Evolutionary conservation across 2,888 invertebrate species (phyloP), one percentile per base, ranked within the genome.

Genomic region (Eledona agricola): DNA sequence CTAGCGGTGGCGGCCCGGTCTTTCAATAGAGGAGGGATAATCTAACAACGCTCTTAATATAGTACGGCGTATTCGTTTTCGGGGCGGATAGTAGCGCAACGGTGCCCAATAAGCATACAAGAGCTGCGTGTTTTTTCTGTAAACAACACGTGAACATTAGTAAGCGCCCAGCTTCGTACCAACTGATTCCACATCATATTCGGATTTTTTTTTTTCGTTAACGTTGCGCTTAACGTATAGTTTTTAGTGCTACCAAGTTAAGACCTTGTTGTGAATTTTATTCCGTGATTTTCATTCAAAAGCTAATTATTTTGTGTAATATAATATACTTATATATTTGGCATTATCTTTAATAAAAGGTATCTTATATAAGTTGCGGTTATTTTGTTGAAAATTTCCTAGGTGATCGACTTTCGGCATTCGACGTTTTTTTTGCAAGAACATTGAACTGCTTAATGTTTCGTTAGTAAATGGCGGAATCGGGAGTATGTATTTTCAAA

Each of bases 1-100:
- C 68, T 64, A 71, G 70, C 70, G 69, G 67, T 73, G 77, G 77
- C 73, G 78, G 78, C 66, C 67, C 71, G 63, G 72, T 62, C 71
- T 70, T 51, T 71, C 72, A 70, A 72, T 72, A 68, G 72, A 74
- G n/a, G n/a, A n/a, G n/a, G n/a, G n/a, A n/a, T n/a, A n/a, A n/a
- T n/a, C n/a, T n/a, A n/a, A n/a, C n/a, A n/a, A n/a, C n/a, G n/a
- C n/a, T n/a, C n/a, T n/a, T n/a, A n/a, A n/a, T n/a, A n/a, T n/a
- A n/a, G n/a, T n/a, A n/a, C n/a, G n/a, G n/a, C n/a, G n/a, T n/a
- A n/a, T n/a, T n/a, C n/a, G n/a, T n/a, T n/a, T n/a, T n/a, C n/a
- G n/a, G n/a, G n/a, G n/a, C n/a, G n/a, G n/a, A n/a, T n/a, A n/a
- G n/a, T n/a, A n/a, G n/a, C n/a, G n/a, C n/a, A n/a, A n/a, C n/a